phyloP scores from a whole-genome alignment of 2,888 invertebrate species.

The Oligia latruncula region DNA sequence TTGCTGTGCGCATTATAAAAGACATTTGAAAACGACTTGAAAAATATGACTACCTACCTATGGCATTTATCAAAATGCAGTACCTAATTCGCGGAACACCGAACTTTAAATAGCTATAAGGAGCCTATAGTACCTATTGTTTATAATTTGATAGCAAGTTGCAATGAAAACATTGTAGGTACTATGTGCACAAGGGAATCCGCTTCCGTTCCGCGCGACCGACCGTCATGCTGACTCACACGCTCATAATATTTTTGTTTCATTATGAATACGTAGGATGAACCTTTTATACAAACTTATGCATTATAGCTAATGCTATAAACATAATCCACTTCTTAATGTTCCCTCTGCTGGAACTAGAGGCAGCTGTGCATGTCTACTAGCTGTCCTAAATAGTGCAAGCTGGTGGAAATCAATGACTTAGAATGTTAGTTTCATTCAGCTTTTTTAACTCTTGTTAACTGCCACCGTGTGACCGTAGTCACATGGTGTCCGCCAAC shows the following conservation, averaged over 20 bases:
- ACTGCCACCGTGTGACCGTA: too few relatives aligned
- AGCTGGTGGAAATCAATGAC: neutral
- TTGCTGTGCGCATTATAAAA: too few relatives aligned
- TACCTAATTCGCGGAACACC: neutral
- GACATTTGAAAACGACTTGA: neutral
- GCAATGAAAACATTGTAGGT: slow-evolving; percentile 20
- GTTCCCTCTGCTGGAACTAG: neutral
- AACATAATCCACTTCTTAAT: neutral
- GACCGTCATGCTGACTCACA: slow-evolving; percentile 37
- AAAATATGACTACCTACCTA: neutral
- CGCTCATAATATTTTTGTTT: slow-evolving; percentile 19
- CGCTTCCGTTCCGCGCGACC: slow-evolving; percentile 42
- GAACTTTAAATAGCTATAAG: neutral
- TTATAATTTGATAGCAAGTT: slow-evolving; percentile 3
- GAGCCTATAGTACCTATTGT: neutral
- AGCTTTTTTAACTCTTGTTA: neutral
- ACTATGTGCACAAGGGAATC: slow-evolving; percentile 36
- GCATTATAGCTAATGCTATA: neutral
- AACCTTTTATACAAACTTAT: neutral
- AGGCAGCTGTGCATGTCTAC: neutral
- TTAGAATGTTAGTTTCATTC: neutral
- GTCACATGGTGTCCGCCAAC: too few relatives aligned
- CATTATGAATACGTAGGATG: slow-evolving; percentile 16
- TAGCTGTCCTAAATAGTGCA: neutral
- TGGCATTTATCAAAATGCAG: neutral